A percentile compares a stretch with the other conserved stretches of the same genome.
Conservation (phyloP, 2,888 invertebrate genomes). For the Rotaria sp. region DNA sequence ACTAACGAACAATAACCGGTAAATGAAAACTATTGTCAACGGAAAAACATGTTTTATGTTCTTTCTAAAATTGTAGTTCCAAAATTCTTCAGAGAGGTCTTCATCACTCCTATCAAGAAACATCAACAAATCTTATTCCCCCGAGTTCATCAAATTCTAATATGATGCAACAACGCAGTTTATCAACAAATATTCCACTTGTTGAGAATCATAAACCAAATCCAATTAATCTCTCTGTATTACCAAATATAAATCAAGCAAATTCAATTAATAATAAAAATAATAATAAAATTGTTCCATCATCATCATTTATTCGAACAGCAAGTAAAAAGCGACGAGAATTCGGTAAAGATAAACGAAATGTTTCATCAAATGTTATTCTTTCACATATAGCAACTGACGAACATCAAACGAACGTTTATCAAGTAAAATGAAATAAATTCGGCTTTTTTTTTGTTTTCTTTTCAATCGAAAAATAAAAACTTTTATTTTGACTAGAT, state of each 20-base stretch:
- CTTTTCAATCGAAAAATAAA: no score
- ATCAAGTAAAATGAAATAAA: not conserved
- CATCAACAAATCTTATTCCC: not conserved
- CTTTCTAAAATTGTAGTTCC: not conserved
- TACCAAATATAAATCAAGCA: not conserved
- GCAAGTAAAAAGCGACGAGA: constrained; percentile 56
- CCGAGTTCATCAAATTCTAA: not conserved
- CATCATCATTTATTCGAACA: constrained; percentile 43
- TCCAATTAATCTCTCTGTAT: not conserved
- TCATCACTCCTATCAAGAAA: not conserved
- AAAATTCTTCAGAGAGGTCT: not conserved
- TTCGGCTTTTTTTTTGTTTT: not conserved
- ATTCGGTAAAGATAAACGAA: constrained; percentile 50
- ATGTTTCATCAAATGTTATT: constrained; percentile 43
- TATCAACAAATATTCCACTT: constrained; percentile 24
- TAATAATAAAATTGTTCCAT: not conserved
- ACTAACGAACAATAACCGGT: not conserved
- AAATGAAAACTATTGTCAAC: not conserved
- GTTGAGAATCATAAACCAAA: not conserved
- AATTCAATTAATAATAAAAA: not conserved
- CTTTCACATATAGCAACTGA: not conserved
- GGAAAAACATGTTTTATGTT: not conserved
- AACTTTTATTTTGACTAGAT: constrained; percentile 42
- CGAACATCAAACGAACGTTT: not conserved
- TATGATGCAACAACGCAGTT: not conserved